These are phyloP conservation scores for Tenthredo distinguenda DNA, from an alignment of 2,888 invertebrate species.

Conservation along the genomic window DNA sequence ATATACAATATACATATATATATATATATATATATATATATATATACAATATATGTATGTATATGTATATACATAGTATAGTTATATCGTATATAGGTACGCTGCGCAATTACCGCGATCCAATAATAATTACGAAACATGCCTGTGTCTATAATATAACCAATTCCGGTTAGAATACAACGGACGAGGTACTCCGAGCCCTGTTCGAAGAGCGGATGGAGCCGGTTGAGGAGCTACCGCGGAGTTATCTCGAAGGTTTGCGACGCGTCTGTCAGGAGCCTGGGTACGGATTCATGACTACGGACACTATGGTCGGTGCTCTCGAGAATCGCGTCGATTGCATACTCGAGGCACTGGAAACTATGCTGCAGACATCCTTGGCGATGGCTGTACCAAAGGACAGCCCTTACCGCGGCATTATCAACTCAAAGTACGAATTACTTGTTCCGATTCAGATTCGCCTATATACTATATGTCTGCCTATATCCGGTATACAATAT, in stretches of 20 bases:
- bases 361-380: conserved; percentile 72
- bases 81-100: neutral
- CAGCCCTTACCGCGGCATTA: conserved; percentile 73
- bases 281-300: conserved; percentile 74
- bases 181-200: conserved; percentile 66
- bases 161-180: conserved; percentile 66
- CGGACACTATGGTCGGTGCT: conserved; percentile 70
- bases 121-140: neutral
- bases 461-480: neutral
- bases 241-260: conserved; percentile 71
- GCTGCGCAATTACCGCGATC: neutral
- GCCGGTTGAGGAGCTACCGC: conserved; percentile 65
- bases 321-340: conserved; percentile 69
- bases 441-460: neutral
- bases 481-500: no score
- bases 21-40: no score
- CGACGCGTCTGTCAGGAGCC: conserved; percentile 67
- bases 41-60: no score
- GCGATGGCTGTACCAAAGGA: conserved; percentile 69
- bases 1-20: no score
- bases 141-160: neutral
- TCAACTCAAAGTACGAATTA: conserved; percentile 69
- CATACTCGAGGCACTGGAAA: conserved; percentile 70
- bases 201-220: conserved; percentile 69
- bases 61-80: no score